Conservation (phyloP, 1,140 invertebrate species). For the Aricia agestis region DNA sequence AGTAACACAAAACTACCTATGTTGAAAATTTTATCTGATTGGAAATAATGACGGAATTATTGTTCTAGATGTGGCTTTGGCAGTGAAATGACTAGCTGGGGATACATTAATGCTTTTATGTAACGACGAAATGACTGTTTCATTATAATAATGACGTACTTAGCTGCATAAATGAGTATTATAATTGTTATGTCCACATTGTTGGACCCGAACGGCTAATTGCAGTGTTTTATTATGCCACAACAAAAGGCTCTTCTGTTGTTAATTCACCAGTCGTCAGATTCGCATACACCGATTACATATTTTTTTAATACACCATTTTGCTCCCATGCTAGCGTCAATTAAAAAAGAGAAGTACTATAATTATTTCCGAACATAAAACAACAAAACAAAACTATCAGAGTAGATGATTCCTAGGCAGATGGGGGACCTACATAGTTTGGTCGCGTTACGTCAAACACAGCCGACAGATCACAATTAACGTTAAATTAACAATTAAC, state of each 20-base stretch:
- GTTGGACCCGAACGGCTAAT: background rate
- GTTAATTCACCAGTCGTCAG: background rate
- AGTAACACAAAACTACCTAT: background rate
- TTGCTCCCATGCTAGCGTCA: too few species aligned
- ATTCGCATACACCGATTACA: too few species aligned
- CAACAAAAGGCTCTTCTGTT: background rate
- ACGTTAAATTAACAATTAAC: too few species aligned
- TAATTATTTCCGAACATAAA: too few species aligned
- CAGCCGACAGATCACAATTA: too few species aligned
- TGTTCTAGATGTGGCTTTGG: background rate
- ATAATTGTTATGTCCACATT: background rate
- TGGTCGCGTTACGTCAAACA: too few species aligned
- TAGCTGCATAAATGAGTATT: conserved; percentile 1
- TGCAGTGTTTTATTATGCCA: background rate
- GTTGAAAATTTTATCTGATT: background rate
- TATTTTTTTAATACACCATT: too few species aligned
- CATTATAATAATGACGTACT: conserved; percentile 3
- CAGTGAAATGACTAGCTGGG: background rate
- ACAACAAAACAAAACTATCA: too few species aligned
- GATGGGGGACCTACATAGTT: too few species aligned
- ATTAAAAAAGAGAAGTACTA: too few species aligned
- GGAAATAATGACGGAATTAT: background rate
- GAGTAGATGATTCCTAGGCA: too few species aligned
- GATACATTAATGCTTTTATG: conserved; percentile 3
- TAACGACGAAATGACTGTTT: conserved; percentile 1